phyloP scores from a whole-genome alignment of 1,140 invertebrate species.

The Drosophila leontia region DNA sequence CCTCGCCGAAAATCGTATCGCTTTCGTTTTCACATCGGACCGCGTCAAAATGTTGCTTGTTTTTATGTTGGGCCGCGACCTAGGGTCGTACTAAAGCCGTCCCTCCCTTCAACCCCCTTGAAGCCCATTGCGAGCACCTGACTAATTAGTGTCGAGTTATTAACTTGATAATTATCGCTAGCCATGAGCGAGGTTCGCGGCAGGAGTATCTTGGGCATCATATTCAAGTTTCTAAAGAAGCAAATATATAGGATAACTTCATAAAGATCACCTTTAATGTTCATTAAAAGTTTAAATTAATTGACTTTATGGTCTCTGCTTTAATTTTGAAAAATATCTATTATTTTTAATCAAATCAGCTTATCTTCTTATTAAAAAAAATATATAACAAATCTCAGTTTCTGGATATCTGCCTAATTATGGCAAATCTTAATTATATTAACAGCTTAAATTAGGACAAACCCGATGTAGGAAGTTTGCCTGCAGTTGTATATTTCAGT shows the following conservation, averaged over 20 bases:
- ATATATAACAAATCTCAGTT: neutral
- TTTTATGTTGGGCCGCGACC: constrained; percentile 31
- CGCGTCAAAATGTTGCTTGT: constrained; percentile 3
- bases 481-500: constrained; percentile 12
- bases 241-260: neutral
- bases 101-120: neutral
- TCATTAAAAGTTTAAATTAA: neutral
- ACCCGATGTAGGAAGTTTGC: constrained; percentile 9
- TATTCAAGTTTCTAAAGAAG: neutral
- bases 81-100: constrained; percentile 28
- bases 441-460: constrained; percentile 10
- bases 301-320: neutral
- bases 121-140: constrained; percentile 33
- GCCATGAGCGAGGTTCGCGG: constrained; percentile 38
- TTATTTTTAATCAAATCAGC: neutral
- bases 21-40: constrained; percentile 50
- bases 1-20: constrained; percentile 43
- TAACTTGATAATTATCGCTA: constrained; percentile 59
- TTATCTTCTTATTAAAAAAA: neutral
- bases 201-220: constrained; percentile 17
- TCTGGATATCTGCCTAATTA: neutral
- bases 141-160: constrained; percentile 60
- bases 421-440: constrained; percentile 6
- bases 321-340: neutral
- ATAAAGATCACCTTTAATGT: neutral